A percentile compares a stretch with the other conserved stretches of the same genome.
These are phyloP conservation scores for Serilophus lunatus DNA, from an alignment of 2,113 vertebrate species.

Conservation along the genomic window DNA sequence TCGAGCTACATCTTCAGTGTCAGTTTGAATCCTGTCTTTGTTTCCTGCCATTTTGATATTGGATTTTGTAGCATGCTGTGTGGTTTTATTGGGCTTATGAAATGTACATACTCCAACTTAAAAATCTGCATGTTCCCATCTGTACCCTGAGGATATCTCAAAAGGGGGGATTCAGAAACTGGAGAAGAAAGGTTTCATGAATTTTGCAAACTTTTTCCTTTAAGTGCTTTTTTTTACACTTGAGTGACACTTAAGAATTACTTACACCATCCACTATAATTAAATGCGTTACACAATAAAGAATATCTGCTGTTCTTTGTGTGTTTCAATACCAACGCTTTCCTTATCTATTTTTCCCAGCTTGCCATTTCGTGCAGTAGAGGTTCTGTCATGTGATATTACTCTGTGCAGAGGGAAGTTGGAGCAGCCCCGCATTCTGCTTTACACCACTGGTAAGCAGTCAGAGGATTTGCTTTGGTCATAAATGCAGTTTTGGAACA, in stretches of 20 bases:
- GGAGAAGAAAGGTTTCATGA: constrained; percentile 11
- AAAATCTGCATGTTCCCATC: constrained; percentile 28
- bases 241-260: neutral
- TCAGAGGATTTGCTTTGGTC: constrained; percentile 32
- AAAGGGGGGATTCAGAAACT: constrained; percentile 13
- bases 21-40: neutral
- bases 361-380: constrained; percentile 34
- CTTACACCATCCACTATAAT: constrained; percentile 26
- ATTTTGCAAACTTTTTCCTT: constrained; percentile 58
- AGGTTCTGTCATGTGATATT: constrained; percentile 54
- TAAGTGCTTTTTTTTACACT: constrained; percentile 17
- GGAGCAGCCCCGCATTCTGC: neutral
- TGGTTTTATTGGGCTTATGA: neutral
- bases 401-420: neutral
- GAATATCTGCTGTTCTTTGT: constrained; percentile 55
- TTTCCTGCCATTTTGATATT: neutral
- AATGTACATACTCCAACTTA: neutral
- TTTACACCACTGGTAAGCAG: constrained; percentile 10
- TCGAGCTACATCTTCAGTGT: neutral
- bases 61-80: neutral
- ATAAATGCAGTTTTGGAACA: neutral
- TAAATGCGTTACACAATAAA: constrained; percentile 39
- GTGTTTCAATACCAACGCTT: constrained; percentile 45
- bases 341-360: constrained; percentile 64
- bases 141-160: constrained; percentile 44